Base-by-base conservation (phyloP, 1,140 invertebrate genomes). In the Colletes gigas region DNA sequence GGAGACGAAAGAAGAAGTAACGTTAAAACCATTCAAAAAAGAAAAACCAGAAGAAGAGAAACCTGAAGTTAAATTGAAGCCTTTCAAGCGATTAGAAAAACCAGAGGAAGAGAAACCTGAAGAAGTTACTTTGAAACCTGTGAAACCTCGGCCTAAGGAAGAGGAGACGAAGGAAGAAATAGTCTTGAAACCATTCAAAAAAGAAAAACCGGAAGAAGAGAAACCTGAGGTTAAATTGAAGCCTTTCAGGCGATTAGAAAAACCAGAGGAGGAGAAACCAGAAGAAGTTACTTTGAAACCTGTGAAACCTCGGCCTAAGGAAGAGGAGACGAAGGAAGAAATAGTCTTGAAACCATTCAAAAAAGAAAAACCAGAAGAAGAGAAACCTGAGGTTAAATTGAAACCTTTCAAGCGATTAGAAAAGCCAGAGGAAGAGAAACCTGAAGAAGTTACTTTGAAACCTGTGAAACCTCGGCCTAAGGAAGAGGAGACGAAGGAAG, bases 91-190 rank as follows among this genome's bases (percentile, higher is more conserved):
- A 17, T 3, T 41, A 9, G 70, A 71, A 0, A 73, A 76, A 59
- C 70, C 52, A 15, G 82, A 85, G 62, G 89, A 92, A 30, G 90
- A 93, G 59, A 89, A 90, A 1, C 93, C 75, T 63, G 89, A 80
- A 8, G 55, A 75, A 87, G 92, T 93, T 41, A 88, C 88, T 77
- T 91, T 93, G 86, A 92, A 94, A 19, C 91, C 89, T 5, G 91
- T 92, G 4, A 94, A 92, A 79, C 88, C 90, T 4, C 86, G 85
- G 52, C 91, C 93, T 60, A 89, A 88, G 66, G 57, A 76, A 66
- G 77, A 86, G 12, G 79, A 83, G 9, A 73, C 73, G 19, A 79
- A 81, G 5, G 82, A 81, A 3, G 83, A 67, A 7, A 5, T 83
- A 3, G n/a, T 90, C 91, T 73, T 81, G 85, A 92, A 81, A 91